These are phyloP conservation scores for Eurystomus glaucurus DNA, from an alignment of 2,797 vertebrate species.

Conservation along the genomic window DNA sequence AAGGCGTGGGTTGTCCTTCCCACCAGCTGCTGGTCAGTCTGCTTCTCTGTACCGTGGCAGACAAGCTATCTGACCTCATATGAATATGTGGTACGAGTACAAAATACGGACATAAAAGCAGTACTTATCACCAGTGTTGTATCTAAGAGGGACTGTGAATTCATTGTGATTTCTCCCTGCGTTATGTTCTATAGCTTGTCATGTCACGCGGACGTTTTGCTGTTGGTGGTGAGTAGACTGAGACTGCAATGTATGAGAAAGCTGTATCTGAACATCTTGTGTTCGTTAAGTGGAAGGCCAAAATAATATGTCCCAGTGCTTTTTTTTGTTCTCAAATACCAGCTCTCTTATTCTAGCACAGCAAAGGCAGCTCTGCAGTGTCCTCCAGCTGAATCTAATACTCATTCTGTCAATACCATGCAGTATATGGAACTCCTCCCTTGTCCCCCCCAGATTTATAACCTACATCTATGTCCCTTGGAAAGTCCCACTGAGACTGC, in stretches of 20 bases:
- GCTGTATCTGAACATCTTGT: background rate
- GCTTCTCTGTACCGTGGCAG: background rate
- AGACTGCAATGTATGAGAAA: background rate
- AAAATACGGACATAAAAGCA: background rate
- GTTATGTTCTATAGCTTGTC: background rate
- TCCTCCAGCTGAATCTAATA: background rate
- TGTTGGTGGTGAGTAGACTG: background rate
- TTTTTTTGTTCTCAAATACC: background rate
- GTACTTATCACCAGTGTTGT: background rate
- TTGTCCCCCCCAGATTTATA: background rate
- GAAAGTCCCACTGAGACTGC: background rate
- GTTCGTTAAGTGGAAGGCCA: background rate
- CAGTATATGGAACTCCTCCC: background rate
- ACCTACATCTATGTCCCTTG: background rate
- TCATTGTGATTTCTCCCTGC: background rate
- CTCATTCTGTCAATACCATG: background rate
- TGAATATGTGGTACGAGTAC: background rate
- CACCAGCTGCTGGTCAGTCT: background rate
- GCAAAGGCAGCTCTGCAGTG: background rate
- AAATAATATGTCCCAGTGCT: background rate
- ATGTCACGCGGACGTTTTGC: background rate
- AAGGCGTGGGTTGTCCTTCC: background rate
- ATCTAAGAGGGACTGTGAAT: background rate
- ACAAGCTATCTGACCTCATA: background rate
- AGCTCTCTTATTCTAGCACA: background rate